These are phyloP conservation scores for Troides oblongomaculatus DNA, from an alignment of 2,888 invertebrate species.

Conservation along the genomic window DNA sequence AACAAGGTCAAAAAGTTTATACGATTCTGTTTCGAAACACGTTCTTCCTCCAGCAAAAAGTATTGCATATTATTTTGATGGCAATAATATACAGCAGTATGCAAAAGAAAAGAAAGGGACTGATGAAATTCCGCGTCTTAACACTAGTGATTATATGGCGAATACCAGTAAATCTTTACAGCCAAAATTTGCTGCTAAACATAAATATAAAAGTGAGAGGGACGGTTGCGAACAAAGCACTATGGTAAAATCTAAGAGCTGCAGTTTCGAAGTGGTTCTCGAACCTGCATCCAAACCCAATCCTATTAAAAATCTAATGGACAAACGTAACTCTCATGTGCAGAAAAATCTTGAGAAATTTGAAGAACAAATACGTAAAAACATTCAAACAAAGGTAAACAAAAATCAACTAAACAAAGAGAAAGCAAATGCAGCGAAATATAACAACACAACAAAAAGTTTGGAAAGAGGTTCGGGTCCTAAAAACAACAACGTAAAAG, in stretches of 20 bases:
- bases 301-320: constrained; percentile 69
- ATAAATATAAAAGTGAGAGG: constrained; percentile 70
- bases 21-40: constrained; percentile 64
- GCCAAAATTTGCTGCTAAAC: constrained; percentile 65
- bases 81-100: constrained; percentile 67
- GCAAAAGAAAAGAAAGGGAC: constrained; percentile 58
- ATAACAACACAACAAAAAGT: constrained; percentile 69
- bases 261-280: constrained; percentile 75
- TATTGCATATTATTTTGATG: constrained; percentile 77
- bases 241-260: constrained; percentile 75
- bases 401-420: constrained; percentile 73
- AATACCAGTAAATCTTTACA: constrained; percentile 70
- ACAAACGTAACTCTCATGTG: constrained; percentile 73
- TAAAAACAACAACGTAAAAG: constrained; percentile 69
- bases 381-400: constrained; percentile 60
- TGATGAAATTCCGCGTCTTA: constrained; percentile 81
- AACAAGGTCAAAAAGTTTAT: constrained; percentile 69
- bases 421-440: constrained; percentile 65
- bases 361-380: constrained; percentile 75
- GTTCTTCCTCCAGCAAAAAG: constrained; percentile 65
- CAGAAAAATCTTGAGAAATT: constrained; percentile 82
- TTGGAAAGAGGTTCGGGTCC: constrained; percentile 70
- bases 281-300: constrained; percentile 75
- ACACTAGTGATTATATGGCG: constrained; percentile 77
- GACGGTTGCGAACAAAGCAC: constrained; percentile 67